phyloP scores from a whole-genome alignment of 1,140 invertebrate genomes.

The Cheumatopsyche charites region DNA sequence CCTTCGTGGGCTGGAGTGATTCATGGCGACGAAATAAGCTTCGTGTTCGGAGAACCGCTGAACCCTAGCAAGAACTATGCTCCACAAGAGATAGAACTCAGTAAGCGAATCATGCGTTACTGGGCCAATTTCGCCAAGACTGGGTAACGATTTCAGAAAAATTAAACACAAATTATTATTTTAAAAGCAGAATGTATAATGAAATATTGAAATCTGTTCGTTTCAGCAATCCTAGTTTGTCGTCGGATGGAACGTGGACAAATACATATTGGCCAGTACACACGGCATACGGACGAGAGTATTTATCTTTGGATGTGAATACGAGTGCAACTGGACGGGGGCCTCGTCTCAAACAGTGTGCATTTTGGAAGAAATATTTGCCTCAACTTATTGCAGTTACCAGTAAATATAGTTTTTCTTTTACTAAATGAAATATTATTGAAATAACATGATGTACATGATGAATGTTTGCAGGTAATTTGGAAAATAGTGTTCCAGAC shows the following conservation, averaged over 20 bases:
- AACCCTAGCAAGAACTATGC: slow-evolving; percentile 81
- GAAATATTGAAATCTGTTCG: too few species aligned
- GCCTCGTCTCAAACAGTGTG: slow-evolving; percentile 87
- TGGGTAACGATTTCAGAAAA: slow-evolving; percentile 68
- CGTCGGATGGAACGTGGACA: slow-evolving; percentile 69
- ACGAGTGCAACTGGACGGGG: slow-evolving; percentile 81
- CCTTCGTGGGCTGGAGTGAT: slow-evolving; percentile 95
- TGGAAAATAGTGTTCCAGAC: slow-evolving; percentile 4
- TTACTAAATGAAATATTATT: neutral
- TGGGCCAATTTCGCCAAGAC: slow-evolving; percentile 96
- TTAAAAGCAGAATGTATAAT: too few species aligned
- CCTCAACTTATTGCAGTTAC: slow-evolving; percentile 83
- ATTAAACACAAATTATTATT: too few species aligned
- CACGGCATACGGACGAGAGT: slow-evolving; percentile 81
- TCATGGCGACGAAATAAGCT: slow-evolving; percentile 96
- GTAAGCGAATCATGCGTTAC: slow-evolving; percentile 88
- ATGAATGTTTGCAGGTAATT: slow-evolving; percentile 19
- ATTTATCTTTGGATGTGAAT: slow-evolving; percentile 82
- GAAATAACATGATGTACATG: neutral
- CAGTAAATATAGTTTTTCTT: slow-evolving; percentile 61
- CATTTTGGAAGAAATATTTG: slow-evolving; percentile 95
- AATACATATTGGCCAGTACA: slow-evolving; percentile 82
- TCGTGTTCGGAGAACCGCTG: slow-evolving; percentile 91
- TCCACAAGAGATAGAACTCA: slow-evolving; percentile 79
- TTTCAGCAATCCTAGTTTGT: slow-evolving; percentile 70